Percentiles rank a stretch among this genome's conserved stretches.
Conservation (phyloP, 2,113 vertebrate genomes). For the Ondatra zibethicus region DNA sequence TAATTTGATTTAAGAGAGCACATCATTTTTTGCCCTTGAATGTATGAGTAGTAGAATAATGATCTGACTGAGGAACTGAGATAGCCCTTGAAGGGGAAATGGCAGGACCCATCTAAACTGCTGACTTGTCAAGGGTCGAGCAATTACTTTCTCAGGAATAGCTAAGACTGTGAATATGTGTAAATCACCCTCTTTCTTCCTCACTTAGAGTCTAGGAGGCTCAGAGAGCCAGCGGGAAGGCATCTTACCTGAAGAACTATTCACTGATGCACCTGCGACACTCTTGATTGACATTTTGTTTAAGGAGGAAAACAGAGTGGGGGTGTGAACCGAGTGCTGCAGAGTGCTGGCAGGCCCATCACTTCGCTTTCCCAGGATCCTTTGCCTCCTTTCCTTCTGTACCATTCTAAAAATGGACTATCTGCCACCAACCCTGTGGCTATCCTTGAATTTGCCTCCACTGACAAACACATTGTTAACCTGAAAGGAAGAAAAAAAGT, state of each 20-base stretch:
- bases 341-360: neutral
- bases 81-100: constrained; percentile 71
- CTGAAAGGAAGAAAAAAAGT: neutral
- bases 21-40: constrained; percentile 65
- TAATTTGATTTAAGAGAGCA: constrained; percentile 76
- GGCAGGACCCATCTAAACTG: constrained; percentile 55
- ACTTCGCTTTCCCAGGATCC: neutral
- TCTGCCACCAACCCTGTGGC: neutral
- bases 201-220: neutral
- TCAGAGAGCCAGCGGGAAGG: constrained; percentile 48
- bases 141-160: constrained; percentile 61
- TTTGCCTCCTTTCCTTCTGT: neutral
- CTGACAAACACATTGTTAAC: neutral
- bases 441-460: neutral
- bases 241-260: neutral
- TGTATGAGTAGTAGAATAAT: constrained; percentile 66
- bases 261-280: constrained; percentile 49
- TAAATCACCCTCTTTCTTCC: constrained; percentile 69
- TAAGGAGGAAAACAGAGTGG: neutral
- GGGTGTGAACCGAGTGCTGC: neutral
- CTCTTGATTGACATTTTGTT: constrained; percentile 68
- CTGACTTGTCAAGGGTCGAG: constrained; percentile 68
- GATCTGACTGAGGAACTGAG: constrained; percentile 59
- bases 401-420: neutral
- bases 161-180: constrained; percentile 9